phyloP scores from a whole-genome alignment of 2,113 vertebrate species.

The Apodemus sylvaticus region DNA sequence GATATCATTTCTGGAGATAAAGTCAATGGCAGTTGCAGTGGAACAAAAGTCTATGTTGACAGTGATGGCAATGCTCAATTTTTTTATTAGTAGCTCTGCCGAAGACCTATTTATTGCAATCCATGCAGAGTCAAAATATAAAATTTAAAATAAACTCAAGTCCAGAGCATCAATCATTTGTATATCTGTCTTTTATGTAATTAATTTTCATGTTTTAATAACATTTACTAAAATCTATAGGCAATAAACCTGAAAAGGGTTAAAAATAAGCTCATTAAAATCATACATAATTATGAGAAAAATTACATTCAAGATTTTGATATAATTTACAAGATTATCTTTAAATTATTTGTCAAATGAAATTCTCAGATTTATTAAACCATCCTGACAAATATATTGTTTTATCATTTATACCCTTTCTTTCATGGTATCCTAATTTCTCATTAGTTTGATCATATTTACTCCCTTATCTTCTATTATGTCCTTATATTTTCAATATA shows the following conservation, averaged over 20 bases:
- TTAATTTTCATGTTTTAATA: neutral
- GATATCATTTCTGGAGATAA: slow-evolving; percentile 96
- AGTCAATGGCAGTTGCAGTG: slow-evolving; percentile 87
- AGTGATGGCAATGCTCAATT: slow-evolving; percentile 89
- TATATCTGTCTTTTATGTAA: neutral
- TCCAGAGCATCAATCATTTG: neutral
- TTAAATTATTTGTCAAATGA: neutral
- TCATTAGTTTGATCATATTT: neutral
- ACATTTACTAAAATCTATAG: neutral
- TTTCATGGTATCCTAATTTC: neutral
- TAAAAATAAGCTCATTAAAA: neutral
- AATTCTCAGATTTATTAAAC: neutral
- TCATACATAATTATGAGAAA: neutral
- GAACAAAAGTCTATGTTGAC: slow-evolving; percentile 88
- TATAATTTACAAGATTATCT: neutral
- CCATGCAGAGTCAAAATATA: slow-evolving; percentile 87
- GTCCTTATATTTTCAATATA: neutral
- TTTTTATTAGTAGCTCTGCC: slow-evolving; percentile 88
- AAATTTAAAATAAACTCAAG: slow-evolving; percentile 40
- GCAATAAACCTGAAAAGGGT: neutral
- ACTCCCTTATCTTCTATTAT: neutral
- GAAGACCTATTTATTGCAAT: slow-evolving; percentile 95
- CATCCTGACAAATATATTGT: neutral
- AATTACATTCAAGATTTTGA: neutral
- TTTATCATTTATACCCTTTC: neutral